phyloP scores from a whole-genome alignment of 2,888 invertebrate genomes.

The Rhopalosiphum nymphaeae region DNA sequence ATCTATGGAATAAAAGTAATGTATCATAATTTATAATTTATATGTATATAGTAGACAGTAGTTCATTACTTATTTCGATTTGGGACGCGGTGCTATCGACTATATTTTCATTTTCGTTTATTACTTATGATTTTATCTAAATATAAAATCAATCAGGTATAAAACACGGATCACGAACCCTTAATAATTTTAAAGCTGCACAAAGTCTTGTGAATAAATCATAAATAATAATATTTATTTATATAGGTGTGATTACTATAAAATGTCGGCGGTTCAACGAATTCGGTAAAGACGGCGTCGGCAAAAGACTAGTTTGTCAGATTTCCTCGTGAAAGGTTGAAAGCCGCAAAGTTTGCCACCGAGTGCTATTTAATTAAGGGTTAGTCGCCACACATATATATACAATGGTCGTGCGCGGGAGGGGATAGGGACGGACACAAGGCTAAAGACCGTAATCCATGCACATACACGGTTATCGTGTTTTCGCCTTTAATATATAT shows the following conservation, averaged over 20 bases:
- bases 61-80: neutral
- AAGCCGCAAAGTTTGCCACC: conserved; percentile 62
- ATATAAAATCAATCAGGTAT: neutral
- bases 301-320: conserved; percentile 58
- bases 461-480: conserved; percentile 33
- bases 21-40: no score
- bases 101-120: neutral
- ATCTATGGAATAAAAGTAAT: no score
- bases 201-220: neutral
- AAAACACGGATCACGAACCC: neutral
- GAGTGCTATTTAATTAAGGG: conserved; percentile 64
- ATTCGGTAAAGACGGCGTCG: neutral
- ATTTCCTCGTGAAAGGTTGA: conserved; percentile 58
- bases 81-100: neutral
- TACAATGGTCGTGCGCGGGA: neutral
- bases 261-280: neutral
- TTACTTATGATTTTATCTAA: neutral
- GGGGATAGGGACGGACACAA: conserved; percentile 39
- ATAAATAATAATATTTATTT: neutral
- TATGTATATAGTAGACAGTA: no score
- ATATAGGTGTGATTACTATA: neutral
- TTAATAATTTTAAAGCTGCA: neutral
- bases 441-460: conserved; percentile 56
- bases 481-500: conserved; percentile 12
- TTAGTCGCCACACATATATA: neutral